phyloP scores from a whole-genome alignment of 2,113 vertebrate species.

The Prionailurus bengalensis region DNA sequence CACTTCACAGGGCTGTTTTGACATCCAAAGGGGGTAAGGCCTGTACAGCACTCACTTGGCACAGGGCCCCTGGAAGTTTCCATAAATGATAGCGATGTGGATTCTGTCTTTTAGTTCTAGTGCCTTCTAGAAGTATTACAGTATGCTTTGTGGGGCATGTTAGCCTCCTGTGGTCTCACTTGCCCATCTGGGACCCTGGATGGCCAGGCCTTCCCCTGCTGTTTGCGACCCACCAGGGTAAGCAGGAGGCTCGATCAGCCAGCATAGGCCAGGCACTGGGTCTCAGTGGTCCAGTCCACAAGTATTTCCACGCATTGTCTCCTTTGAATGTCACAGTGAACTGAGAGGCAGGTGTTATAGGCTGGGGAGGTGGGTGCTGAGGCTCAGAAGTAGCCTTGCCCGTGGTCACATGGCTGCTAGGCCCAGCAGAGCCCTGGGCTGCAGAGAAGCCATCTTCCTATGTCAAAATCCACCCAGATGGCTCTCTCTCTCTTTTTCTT shows the following conservation, averaged over 20 bases:
- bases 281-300: not conserved
- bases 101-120: not conserved
- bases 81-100: not conserved
- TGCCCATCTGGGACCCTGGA: not conserved
- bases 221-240: too few relatives aligned
- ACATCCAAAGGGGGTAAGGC: not conserved
- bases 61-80: not conserved
- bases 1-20: not conserved
- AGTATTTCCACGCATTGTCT: not conserved
- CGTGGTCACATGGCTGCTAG: rapidly evolving
- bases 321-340: not conserved
- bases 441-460: not conserved
- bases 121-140: not conserved
- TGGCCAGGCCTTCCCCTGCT: not conserved
- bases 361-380: not conserved
- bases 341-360: not conserved
- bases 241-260: not conserved
- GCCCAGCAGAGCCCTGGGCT: not conserved
- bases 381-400: not conserved
- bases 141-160: not conserved
- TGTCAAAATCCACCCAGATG: not conserved
- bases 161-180: not conserved
- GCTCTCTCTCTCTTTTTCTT: not conserved
- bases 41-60: not conserved
- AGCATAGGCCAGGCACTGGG: not conserved